Evolutionary conservation across 2,113 vertebrate species (phyloP), one percentile per base, ranked within the genome.

Genomic region (Choloepus hoffmanni): DNA sequence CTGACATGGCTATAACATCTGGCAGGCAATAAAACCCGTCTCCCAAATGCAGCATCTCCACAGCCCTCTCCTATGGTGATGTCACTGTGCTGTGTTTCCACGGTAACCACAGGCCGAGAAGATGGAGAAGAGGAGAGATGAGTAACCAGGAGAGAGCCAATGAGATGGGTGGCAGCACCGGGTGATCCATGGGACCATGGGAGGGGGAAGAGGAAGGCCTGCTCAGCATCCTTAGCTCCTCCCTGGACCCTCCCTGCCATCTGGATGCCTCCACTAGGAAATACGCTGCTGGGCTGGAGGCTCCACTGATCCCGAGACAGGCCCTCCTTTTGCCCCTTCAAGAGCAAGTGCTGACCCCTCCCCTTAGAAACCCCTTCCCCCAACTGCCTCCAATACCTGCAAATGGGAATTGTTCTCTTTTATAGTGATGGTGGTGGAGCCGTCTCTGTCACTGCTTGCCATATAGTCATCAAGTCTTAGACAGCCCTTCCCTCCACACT

Each of bases 11-110:
- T 90, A 7, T 53, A 74, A 86, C 87, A 72, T 85, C 93, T 83
- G 85, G 67, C 94, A 90, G 87, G 68, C 82, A 82, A 48, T 65
- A 95, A 72, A 70, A 85, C 85, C 91, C 55, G 68, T 73, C 43
- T 48, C 65, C 70, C 67, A 70, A 78, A 85, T 95, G 67, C 82
- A 78, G 77, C 50, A 58, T 90, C 85, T 78, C 73, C 68, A 23
- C 92, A 95, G 95, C 40, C 62, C 82, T 92, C 2, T 1, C 53
- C 85, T 70, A 4, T 48, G 50, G 62, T 96, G 96, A 96, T 74
- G 53, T 96, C 95, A 92, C 16, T 70, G 68, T 60, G 95, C 96
- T 87, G 1, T 81, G 97, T 97, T 97, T 94, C 97, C 92, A 96
- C 9, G 16, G 90, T 84, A 96, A 98, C 93, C 43, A 63, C 45